A percentile compares a stretch with the other conserved stretches of the same genome.
Evolutionary conservation across 1,140 invertebrate species (phyloP).

Genomic region (Rhysida immarginata): DNA sequence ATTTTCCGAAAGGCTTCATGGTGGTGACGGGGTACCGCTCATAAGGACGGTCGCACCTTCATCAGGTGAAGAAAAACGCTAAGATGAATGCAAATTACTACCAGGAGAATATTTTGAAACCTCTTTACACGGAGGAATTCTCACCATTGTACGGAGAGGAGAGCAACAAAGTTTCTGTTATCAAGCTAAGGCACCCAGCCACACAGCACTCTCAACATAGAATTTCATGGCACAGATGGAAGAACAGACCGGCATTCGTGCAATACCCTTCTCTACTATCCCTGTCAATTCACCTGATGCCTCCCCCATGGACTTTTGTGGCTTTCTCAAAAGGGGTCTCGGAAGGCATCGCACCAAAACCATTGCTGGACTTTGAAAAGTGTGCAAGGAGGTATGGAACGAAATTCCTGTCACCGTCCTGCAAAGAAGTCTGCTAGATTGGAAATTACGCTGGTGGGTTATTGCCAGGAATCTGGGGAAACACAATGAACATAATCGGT

Average conservation of each 20-base stretch:
- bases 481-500: background rate
- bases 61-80: background rate
- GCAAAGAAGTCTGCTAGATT: background rate
- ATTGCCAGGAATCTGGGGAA: background rate
- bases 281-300: background rate
- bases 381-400: background rate
- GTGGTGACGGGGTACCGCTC: background rate
- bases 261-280: background rate
- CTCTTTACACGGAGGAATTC: background rate
- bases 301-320: background rate
- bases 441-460: background rate
- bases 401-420: background rate
- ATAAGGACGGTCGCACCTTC: background rate
- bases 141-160: background rate
- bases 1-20: background rate
- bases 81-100: background rate
- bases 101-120: background rate
- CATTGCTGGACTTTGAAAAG: background rate
- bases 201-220: background rate
- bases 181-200: background rate
- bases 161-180: background rate
- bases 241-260: background rate
- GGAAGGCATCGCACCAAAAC: background rate
- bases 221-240: background rate
- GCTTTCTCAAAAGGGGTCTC: background rate